These are phyloP conservation scores for Thunnus thynnus DNA, from an alignment of 2,113 vertebrate genomes.

Conservation along the genomic window DNA sequence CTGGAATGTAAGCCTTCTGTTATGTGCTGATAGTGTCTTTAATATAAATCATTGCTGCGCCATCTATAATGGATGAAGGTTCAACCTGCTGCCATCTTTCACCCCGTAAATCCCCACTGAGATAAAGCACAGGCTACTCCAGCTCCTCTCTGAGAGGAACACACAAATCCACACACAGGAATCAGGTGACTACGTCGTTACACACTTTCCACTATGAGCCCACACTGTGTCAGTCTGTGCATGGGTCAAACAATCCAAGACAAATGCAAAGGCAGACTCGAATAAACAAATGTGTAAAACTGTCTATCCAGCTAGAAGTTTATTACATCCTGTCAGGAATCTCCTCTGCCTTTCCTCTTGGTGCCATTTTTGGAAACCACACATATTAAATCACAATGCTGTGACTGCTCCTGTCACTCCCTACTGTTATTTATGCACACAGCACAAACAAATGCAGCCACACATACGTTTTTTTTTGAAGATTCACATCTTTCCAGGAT, in stretches of 20 bases:
- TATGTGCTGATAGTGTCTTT: constrained; percentile 40
- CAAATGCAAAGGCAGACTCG: neutral
- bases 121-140: constrained; percentile 16
- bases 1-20: constrained; percentile 33
- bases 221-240: constrained; percentile 8
- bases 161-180: too few species aligned
- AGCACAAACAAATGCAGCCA: constrained; percentile 8
- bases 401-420: constrained; percentile 25
- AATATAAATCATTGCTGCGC: constrained; percentile 45
- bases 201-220: neutral
- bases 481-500: neutral
- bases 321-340: constrained; percentile 37
- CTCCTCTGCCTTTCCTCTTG: constrained; percentile 11
- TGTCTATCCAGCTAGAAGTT: neutral
- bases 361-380: constrained; percentile 52
- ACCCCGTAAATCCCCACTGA: constrained; percentile 1
- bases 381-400: constrained; percentile 37
- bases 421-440: constrained; percentile 28
- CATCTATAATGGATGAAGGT: constrained; percentile 66
- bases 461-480: neutral
- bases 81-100: constrained; percentile 34
- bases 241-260: constrained; percentile 8
- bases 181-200: too few species aligned
- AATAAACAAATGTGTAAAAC: too few species aligned
- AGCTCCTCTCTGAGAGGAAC: neutral